Conservation (phyloP, 2,888 invertebrate genomes). For the Vanessa cardui region DNA sequence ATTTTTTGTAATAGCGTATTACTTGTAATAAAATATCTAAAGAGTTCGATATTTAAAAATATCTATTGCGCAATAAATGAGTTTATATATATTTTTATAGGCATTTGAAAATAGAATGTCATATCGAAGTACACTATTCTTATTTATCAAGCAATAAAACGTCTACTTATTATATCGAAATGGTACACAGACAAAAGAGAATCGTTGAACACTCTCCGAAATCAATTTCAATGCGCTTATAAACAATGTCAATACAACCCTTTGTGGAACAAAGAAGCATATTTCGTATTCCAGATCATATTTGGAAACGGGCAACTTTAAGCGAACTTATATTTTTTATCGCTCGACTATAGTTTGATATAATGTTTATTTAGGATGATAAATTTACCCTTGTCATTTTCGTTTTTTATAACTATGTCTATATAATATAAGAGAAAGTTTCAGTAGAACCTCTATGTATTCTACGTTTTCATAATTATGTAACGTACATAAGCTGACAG, state of each 20-base stretch:
- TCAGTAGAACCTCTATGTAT: no score
- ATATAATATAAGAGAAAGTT: background rate
- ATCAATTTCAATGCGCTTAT: slow-evolving; percentile 26
- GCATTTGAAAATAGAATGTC: background rate
- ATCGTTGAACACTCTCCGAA: slow-evolving; percentile 13
- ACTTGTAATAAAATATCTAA: no score
- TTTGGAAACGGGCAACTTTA: slow-evolving; percentile 10
- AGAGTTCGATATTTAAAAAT: no score
- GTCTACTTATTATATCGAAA: slow-evolving; percentile 9
- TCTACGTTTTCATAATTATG: no score
- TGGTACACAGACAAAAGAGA: slow-evolving; percentile 12
- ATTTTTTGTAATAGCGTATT: no score
- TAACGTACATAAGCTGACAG: no score
- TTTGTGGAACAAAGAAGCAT: slow-evolving; percentile 17
- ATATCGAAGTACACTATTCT: background rate
- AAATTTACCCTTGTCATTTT: slow-evolving; percentile 1
- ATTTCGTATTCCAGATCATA: slow-evolving; percentile 11
- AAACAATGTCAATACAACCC: slow-evolving; percentile 19
- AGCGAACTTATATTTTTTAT: slow-evolving; percentile 13
- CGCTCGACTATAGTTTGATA: background rate
- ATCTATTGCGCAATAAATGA: no score
- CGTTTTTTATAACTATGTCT: background rate
- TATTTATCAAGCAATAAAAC: slow-evolving; percentile 12
- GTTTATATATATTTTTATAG: background rate
- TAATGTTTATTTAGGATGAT: slow-evolving; percentile 9